Evolutionary conservation across 2,888 invertebrate species (phyloP).

Genomic region (Heterodera filipjevi): DNA sequence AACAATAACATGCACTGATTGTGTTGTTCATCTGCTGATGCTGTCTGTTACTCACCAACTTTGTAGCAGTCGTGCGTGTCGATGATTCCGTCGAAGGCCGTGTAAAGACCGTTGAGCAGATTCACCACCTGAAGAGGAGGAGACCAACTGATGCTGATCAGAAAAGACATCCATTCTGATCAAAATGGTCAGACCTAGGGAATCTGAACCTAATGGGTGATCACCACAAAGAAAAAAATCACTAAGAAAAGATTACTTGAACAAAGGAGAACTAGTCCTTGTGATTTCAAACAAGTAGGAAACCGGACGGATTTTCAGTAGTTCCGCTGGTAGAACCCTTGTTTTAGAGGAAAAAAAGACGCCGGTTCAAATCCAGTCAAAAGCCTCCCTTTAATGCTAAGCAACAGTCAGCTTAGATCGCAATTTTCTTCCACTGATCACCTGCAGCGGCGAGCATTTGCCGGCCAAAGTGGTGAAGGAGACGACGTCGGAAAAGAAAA

Average conservation of each 20-base stretch:
- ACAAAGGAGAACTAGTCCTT: too few species aligned
- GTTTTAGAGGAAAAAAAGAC: too few species aligned
- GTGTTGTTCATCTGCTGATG: not conserved
- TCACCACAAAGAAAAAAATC: too few species aligned
- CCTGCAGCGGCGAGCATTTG: slow-evolving; percentile 45
- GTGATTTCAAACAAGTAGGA: too few species aligned
- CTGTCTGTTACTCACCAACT: slow-evolving; percentile 9
- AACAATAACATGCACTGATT: too few species aligned
- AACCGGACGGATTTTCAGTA: too few species aligned
- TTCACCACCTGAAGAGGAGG: slow-evolving; percentile 28
- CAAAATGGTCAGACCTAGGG: not conserved
- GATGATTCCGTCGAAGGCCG: slow-evolving; percentile 25
- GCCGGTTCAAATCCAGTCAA: too few species aligned
- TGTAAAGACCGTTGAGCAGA: slow-evolving; percentile 21
- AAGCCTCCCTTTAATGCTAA: too few species aligned
- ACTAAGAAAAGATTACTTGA: too few species aligned
- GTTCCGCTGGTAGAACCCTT: too few species aligned
- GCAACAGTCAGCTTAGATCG: not conserved
- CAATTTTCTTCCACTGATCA: slow-evolving; percentile 6
- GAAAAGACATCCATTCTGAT: not conserved
- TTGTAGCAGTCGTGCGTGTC: slow-evolving; percentile 24
- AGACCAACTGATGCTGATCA: not conserved
- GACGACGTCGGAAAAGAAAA: slow-evolving; percentile 44
- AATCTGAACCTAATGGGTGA: too few species aligned
- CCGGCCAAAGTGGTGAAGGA: slow-evolving; percentile 38